Conservation (phyloP, 2,888 invertebrate genomes). For the Drepanosiphum platanoidis region DNA sequence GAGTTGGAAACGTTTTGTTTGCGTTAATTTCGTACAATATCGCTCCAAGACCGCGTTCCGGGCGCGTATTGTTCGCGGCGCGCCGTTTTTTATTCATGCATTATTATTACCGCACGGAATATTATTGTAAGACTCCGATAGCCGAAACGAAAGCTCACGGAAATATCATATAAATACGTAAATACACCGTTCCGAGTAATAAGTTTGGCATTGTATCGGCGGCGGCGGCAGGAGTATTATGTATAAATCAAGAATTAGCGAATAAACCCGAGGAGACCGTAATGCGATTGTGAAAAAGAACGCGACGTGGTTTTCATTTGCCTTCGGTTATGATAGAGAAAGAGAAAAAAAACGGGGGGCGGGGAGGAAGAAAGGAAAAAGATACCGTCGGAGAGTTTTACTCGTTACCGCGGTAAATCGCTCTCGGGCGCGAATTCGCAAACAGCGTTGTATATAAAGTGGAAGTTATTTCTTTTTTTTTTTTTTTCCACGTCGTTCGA, state of each 20-base stretch:
- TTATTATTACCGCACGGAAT: background rate
- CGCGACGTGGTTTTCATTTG: background rate
- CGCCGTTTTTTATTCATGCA: no score
- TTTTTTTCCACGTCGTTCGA: background rate
- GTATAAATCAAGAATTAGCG: conserved; percentile 7
- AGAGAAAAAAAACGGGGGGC: background rate
- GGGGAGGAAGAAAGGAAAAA: background rate
- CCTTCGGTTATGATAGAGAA: background rate
- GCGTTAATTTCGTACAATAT: background rate
- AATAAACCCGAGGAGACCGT: background rate
- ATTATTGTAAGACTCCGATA: background rate
- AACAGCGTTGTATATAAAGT: conserved; percentile 21
- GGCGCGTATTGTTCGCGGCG: background rate
- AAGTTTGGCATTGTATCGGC: background rate
- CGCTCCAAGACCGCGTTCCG: background rate
- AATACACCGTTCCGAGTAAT: background rate
- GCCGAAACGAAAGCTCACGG: background rate
- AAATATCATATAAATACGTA: background rate
- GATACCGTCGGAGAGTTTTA: background rate
- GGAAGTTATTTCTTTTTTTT: conserved; percentile 2
- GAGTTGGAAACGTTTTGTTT: no score
- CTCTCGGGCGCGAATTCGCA: conserved; percentile 28
- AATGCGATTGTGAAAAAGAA: background rate
- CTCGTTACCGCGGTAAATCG: conserved; percentile 17
- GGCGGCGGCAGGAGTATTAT: background rate